A percentile compares a stretch with the other conserved stretches of the same genome.
Evolutionary conservation across 2,888 invertebrate species (phyloP).

Genomic region (Pachydiplax longipennis): DNA sequence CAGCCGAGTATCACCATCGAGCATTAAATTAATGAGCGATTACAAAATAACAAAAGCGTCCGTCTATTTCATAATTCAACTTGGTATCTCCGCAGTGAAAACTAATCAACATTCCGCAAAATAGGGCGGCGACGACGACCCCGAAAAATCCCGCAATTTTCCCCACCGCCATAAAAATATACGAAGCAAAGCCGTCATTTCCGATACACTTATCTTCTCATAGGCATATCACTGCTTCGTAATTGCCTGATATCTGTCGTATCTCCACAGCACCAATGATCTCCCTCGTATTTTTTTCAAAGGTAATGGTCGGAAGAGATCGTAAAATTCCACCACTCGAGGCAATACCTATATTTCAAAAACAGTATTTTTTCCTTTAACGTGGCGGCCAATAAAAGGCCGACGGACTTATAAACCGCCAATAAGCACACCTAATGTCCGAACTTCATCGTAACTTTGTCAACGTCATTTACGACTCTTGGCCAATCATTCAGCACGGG

Average conservation of each 20-base stretch:
- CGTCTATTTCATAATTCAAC: no score
- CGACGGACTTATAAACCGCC: neutral
- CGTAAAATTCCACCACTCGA: neutral
- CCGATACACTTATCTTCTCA: neutral
- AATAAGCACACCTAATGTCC: conserved; percentile 11
- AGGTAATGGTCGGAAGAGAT: neutral
- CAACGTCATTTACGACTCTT: conserved; percentile 25
- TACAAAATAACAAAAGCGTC: no score
- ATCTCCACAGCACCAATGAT: neutral
- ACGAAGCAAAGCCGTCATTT: neutral
- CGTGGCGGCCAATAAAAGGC: neutral
- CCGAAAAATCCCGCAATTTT: neutral
- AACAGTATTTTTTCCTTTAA: neutral
- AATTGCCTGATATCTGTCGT: neutral
- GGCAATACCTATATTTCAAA: neutral
- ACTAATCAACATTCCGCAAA: neutral
- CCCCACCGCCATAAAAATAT: neutral
- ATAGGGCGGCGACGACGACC: neutral
- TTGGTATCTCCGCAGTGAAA: no score
- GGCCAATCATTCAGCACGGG: neutral
- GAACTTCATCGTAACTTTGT: conserved; percentile 38
- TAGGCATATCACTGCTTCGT: neutral
- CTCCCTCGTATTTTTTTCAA: neutral
- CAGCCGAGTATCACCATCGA: no score
- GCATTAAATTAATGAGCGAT: no score